Percentiles rank a stretch among this genome's conserved stretches.
These are phyloP conservation scores for Dysdera silvatica DNA, from an alignment of 1,140 invertebrate species.

Conservation along the genomic window DNA sequence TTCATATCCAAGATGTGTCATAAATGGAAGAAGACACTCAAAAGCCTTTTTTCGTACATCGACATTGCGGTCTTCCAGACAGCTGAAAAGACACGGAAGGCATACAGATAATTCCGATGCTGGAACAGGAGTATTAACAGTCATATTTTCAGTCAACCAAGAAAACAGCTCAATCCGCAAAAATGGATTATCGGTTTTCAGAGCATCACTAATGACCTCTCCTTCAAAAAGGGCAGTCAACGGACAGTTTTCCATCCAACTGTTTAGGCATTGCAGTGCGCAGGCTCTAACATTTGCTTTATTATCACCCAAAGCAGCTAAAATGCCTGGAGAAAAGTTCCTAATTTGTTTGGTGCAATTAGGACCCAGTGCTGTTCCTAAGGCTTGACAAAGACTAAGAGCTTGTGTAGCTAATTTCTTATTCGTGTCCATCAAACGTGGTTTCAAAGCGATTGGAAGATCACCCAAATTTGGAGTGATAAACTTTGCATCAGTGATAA, in stretches of 20 bases:
- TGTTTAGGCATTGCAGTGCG: conserved; percentile 69
- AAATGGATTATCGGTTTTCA: conserved; percentile 73
- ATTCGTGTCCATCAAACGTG: conserved; percentile 76
- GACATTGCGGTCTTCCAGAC: conserved; percentile 80
- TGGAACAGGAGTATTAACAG: conserved; percentile 54
- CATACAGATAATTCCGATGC: conserved; percentile 72
- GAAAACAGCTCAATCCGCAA: conserved; percentile 69
- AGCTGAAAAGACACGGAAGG: conserved; percentile 68
- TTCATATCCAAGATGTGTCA: conserved; percentile 86
- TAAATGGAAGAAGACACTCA: conserved; percentile 80
- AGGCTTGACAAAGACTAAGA: conserved; percentile 66
- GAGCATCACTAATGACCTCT: conserved; percentile 77
- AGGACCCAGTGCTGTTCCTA: conserved; percentile 71
- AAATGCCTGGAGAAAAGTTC: conserved; percentile 71
- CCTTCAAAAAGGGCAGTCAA: conserved; percentile 75
- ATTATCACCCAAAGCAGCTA: conserved; percentile 61
- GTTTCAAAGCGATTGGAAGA: conserved; percentile 64
- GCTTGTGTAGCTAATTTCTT: conserved; percentile 78
- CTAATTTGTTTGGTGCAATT: conserved; percentile 69
- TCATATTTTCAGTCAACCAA: conserved; percentile 75
- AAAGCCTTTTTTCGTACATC: conserved; percentile 84
- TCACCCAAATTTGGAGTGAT: conserved; percentile 76
- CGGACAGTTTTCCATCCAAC: conserved; percentile 65
- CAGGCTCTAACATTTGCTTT: conserved; percentile 67
- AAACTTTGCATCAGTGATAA: conserved; percentile 66